Evolutionary conservation across 1,140 invertebrate genomes (phyloP), one percentile per base, ranked within the genome.

Genomic region (Dendrolimus punctatus): DNA sequence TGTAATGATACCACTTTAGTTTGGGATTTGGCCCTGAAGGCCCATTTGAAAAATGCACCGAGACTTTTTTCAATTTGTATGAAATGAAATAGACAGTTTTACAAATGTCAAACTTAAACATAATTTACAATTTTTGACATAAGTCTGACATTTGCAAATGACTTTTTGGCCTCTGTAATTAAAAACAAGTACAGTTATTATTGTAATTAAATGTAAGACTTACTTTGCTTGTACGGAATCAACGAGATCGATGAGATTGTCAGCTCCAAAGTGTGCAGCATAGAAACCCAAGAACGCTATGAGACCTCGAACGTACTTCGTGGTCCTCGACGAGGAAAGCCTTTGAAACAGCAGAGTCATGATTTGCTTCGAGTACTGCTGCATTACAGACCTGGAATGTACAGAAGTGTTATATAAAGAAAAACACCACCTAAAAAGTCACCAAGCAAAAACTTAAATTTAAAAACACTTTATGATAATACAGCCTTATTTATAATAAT

Each of bases 331-430:
- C 0, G 93, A 95, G 5, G 95, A 94, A 41, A 99, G 87, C 58
- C 97, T 89, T 88, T 97, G 95, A 81, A 99, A 99, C 5, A 99
- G 87, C 47, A 99, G 75, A 4, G 96, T 89, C 76, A 98, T 97
- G 47, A 99, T 91, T 88, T 98, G 95, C 71, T 95, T 95, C 69
- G 96, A 90, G 73, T 92, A 97, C 37, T 91, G 90, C 47, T 91
- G 88, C 63, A 98, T 85, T 39, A 91, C 85, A 44, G 90, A 87
- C 8, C 91, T 93, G 72, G 85, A 89, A n/a, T n/a, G n/a, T n/a
- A n/a, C n/a, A n/a, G n/a, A n/a, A n/a, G n/a, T n/a, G n/a, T n/a
- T n/a, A n/a, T n/a, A n/a, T n/a, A n/a, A n/a, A n/a, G n/a, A n/a
- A n/a, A n/a, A n/a, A n/a, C n/a, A n/a, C n/a, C n/a, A 62, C 58